These are phyloP conservation scores for Sebastiscus albofasciatus DNA, from an alignment of 2,797 vertebrate species.

Conservation along the genomic window DNA sequence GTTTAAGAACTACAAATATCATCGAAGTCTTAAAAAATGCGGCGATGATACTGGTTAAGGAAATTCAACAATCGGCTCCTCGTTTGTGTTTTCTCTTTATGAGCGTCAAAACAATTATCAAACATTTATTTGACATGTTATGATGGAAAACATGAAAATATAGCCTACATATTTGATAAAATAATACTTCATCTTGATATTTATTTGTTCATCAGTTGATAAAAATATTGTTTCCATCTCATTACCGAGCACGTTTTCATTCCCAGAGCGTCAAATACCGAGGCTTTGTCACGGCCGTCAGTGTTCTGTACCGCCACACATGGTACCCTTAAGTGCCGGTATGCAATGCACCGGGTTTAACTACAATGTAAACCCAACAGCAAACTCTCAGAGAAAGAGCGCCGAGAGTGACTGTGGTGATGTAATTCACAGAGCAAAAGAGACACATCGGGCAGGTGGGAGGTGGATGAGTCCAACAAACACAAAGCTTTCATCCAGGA, in stretches of 20 bases:
- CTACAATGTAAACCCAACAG: no score
- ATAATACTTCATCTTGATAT: background rate
- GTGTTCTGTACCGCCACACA: no score
- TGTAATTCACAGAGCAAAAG: no score
- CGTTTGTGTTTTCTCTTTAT: background rate
- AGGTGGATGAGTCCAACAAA: no score
- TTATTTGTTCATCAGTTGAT: background rate
- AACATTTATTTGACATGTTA: background rate
- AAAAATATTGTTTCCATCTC: background rate
- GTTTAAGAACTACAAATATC: background rate
- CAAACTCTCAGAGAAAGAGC: no score
- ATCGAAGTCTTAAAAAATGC: background rate
- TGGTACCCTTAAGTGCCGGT: rapidly evolving
- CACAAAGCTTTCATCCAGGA: no score
- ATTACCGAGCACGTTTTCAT: no score
- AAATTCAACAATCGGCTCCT: background rate
- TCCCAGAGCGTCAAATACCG: no score
- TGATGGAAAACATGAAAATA: background rate
- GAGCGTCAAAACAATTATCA: background rate
- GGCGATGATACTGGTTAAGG: background rate
- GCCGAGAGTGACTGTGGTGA: no score
- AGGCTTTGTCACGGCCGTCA: no score
- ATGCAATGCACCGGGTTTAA: no score
- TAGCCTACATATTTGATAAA: background rate
- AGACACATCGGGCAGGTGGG: no score